Evolutionary conservation across 2,113 vertebrate species (phyloP).

Genomic region (Proteles cristata): DNA sequence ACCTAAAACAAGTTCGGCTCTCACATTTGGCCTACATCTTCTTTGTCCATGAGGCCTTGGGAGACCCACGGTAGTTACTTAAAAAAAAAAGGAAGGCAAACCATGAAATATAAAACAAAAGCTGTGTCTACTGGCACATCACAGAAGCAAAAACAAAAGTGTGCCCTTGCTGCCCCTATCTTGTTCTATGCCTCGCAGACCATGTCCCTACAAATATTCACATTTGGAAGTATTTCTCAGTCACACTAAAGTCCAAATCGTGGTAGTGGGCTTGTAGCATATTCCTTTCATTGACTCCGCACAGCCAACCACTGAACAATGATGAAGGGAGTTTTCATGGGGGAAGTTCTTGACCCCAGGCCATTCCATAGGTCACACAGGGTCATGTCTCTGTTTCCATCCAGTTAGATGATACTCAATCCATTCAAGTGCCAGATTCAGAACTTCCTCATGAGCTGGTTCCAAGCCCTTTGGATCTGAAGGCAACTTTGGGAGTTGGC

Average conservation of each 20-base stretch:
- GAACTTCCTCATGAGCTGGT: not conserved
- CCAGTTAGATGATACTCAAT: not conserved
- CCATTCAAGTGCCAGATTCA: not conserved
- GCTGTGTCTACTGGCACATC: not conserved
- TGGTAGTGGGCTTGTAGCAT: rapidly evolving
- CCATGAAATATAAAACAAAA: conserved; percentile 37
- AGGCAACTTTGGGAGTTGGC: conserved; percentile 51
- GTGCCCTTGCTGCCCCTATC: not conserved
- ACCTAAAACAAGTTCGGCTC: conserved; percentile 13
- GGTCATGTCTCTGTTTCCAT: not conserved
- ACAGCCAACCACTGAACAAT: not conserved
- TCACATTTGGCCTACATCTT: conserved; percentile 15
- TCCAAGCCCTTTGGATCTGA: conserved; percentile 56
- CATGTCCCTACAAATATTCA: not conserved
- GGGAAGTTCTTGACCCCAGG: not conserved
- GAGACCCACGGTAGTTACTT: not conserved
- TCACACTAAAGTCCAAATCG: not conserved
- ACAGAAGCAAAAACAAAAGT: conserved; percentile 10
- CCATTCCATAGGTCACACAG: not conserved
- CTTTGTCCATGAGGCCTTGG: not conserved
- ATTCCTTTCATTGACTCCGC: not conserved
- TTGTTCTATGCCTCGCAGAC: not conserved
- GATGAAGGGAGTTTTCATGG: not conserved
- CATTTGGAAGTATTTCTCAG: not conserved
- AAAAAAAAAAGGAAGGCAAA: not conserved